phyloP scores from a whole-genome alignment of 2,888 invertebrate genomes.

The Drosophila hamatofila region DNA sequence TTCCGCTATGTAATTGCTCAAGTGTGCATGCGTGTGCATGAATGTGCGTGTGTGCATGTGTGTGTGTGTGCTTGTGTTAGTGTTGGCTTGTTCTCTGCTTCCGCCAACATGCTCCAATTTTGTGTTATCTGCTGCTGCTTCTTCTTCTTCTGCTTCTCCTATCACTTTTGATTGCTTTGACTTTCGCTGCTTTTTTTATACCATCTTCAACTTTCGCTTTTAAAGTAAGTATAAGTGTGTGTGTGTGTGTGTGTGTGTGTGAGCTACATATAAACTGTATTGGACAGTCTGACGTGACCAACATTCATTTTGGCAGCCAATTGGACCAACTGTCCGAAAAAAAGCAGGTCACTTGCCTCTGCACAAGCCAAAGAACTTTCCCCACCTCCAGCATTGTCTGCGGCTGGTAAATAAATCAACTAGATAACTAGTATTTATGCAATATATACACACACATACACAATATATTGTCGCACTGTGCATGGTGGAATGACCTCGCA shows the following conservation, averaged over 20 bases:
- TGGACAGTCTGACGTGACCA: constrained; percentile 51
- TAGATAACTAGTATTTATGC: constrained; percentile 11
- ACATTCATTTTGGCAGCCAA: constrained; percentile 44
- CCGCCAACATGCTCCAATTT: constrained; percentile 62
- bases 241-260: neutral
- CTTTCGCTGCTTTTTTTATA: constrained; percentile 43
- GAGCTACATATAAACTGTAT: constrained; percentile 18
- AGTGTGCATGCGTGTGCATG: constrained; percentile 23
- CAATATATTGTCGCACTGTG: constrained; percentile 36
- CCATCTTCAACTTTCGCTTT: constrained; percentile 37
- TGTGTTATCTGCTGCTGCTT: constrained; percentile 32
- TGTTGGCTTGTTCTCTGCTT: constrained; percentile 33
- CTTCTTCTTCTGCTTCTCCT: constrained; percentile 18
- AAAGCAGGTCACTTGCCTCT: constrained; percentile 65
- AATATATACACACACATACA: constrained; percentile 8
- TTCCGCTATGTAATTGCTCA: constrained; percentile 17
- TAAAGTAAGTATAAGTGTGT: constrained; percentile 7
- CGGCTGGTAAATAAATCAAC: constrained; percentile 28
- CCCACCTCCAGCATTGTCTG: constrained; percentile 21
- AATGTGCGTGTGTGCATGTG: constrained; percentile 11
- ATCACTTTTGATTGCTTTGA: constrained; percentile 60
- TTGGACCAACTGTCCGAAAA: constrained; percentile 16
- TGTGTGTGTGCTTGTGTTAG: constrained; percentile 5
- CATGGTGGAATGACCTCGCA: constrained; percentile 80
- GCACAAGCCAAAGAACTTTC: neutral